Evolutionary conservation across 2,797 vertebrate genomes (phyloP).

Genomic region (Orientallactaga sibirica): DNA sequence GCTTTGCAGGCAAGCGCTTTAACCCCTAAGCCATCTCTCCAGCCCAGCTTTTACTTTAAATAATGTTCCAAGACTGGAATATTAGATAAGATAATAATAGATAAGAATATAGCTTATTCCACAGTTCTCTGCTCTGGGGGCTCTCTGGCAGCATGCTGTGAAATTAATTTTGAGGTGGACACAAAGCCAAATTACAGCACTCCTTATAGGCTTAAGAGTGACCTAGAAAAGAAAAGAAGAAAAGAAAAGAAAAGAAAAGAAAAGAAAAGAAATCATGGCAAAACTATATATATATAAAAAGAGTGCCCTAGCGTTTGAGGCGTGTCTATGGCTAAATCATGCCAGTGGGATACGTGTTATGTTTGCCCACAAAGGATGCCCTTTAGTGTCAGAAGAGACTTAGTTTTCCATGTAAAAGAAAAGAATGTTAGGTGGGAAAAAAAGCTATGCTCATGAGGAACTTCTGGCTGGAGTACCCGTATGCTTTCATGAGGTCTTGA

Average conservation of each 20-base stretch:
- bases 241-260: too few species aligned
- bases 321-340: not conserved
- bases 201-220: not conserved
- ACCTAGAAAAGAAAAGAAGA: not conserved
- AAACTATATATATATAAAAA: not conserved
- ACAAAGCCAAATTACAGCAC: not conserved
- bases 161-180: not conserved
- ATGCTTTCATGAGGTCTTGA: not conserved
- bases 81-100: not conserved
- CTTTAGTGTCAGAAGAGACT: not conserved
- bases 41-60: not conserved
- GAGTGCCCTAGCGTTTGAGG: not conserved
- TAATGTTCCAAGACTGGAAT: not conserved
- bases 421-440: not conserved
- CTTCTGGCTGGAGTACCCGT: not conserved
- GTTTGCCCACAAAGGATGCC: not conserved
- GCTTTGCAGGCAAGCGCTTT: too few species aligned
- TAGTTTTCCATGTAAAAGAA: not conserved
- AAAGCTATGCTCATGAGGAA: not conserved
- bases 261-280: too few species aligned
- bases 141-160: not conserved
- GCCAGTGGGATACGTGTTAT: not conserved
- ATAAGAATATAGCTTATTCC: not conserved
- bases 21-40: too few species aligned
- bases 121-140: not conserved